Percentiles rank a stretch among this genome's conserved stretches.
phyloP scores from a whole-genome alignment of 2,888 invertebrate genomes.

The Dexiosoma caninum region DNA sequence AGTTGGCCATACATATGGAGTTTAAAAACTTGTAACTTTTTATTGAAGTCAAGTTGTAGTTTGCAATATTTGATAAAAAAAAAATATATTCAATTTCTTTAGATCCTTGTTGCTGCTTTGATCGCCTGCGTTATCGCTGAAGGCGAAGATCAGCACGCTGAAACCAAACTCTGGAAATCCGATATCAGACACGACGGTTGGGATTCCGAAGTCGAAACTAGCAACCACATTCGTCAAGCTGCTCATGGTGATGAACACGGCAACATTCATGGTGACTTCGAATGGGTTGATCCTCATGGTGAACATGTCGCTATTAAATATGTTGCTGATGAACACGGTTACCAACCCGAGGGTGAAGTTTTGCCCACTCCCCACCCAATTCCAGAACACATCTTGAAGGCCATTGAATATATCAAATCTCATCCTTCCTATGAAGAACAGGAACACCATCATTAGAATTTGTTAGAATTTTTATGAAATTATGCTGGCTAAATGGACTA shows the following conservation, averaged over 20 bases:
- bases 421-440: conserved; percentile 68
- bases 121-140: conserved; percentile 63
- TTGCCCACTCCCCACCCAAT: conserved; percentile 67
- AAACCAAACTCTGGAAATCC: conserved; percentile 45
- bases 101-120: conserved; percentile 62
- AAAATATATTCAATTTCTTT: not conserved
- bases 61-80: not conserved
- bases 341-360: conserved; percentile 65
- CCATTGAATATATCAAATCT: conserved; percentile 78
- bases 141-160: conserved; percentile 62
- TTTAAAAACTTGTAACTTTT: no score
- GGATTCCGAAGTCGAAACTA: conserved; percentile 65
- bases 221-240: conserved; percentile 68
- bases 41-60: no score
- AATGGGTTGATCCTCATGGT: conserved; percentile 72
- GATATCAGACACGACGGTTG: conserved; percentile 71
- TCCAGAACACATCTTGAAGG: conserved; percentile 65
- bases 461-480: not conserved
- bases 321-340: conserved; percentile 72
- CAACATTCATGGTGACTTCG: conserved; percentile 69
- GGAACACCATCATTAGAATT: conserved; percentile 6
- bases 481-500: not conserved
- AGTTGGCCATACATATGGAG: not conserved
- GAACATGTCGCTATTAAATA: conserved; percentile 68
- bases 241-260: conserved; percentile 69